Evolutionary conservation across 2,113 vertebrate genomes (phyloP).

Genomic region (Charina bottae): DNA sequence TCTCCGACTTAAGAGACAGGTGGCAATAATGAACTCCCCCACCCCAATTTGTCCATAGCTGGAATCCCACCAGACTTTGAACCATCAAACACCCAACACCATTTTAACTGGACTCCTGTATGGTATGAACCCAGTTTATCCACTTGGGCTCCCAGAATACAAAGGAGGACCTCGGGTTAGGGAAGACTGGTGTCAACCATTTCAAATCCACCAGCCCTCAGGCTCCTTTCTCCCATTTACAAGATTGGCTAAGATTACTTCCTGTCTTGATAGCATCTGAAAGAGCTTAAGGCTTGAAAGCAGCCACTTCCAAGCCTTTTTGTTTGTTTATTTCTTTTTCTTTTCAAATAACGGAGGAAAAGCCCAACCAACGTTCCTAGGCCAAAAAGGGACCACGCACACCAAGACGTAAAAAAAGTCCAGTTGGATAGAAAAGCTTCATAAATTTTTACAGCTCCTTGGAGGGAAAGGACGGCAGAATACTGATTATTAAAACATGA

Average conservation of each 20-base stretch:
- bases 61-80: too few relatives aligned
- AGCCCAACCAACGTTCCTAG: slow-evolving; percentile 50
- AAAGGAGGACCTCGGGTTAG: background rate
- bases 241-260: slow-evolving; percentile 47
- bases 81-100: too few relatives aligned
- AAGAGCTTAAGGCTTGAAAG: slow-evolving; percentile 36
- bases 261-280: slow-evolving; percentile 57
- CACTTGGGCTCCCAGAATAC: too few relatives aligned
- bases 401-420: slow-evolving; percentile 68
- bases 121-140: too few relatives aligned
- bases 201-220: background rate
- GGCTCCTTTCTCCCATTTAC: background rate
- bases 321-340: slow-evolving; percentile 14
- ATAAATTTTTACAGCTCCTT: slow-evolving; percentile 73
- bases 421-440: slow-evolving; percentile 71
- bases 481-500: slow-evolving; percentile 73
- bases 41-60: too few relatives aligned
- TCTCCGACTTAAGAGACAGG: too few relatives aligned
- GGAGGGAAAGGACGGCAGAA: slow-evolving; percentile 50
- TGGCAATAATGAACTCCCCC: too few relatives aligned
- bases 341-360: slow-evolving; percentile 34
- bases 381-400: slow-evolving; percentile 65
- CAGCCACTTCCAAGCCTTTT: slow-evolving; percentile 43
- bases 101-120: too few relatives aligned
- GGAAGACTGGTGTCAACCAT: background rate